Base-by-base conservation (phyloP, 2,113 vertebrate species). In the Brachypodius melanocephalos region DNA sequence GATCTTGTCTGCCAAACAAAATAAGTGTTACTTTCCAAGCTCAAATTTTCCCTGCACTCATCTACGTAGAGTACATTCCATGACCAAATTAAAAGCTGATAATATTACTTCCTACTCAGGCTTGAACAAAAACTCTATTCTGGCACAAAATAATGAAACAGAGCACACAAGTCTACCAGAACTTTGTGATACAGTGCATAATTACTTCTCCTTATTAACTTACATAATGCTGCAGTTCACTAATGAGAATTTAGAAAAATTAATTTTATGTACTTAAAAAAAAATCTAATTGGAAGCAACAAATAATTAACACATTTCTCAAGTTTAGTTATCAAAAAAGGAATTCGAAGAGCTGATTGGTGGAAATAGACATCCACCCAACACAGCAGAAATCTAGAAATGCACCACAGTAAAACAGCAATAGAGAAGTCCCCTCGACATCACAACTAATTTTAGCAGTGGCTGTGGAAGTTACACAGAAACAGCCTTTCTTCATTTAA, bases 1-100 rank as follows among this genome's bases (percentile, higher is more conserved):
- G 97, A 98, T 98, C 97, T 98, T 98, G 97, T 98, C 98, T 98
- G 98, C 97, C 97, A 98, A 98, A 98, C 96, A 98, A 98, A 98
- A 98, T 88, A 98, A 97, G 96, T 36, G 96, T 98, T 98, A 98
- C 93, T 94, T 97, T 96, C 88, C 93, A 91, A 96, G 97, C 95
- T 96, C 96, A 96, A 97, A 97, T 87, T 93, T 97, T 97, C 96
- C 88, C 93, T 93, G 97, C 95, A 95, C 55, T 3, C 71, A 94
- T 94, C 97, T 93, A 94, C 88, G 89, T 42, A 96, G 94, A 74
- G 77, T 84, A 98, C 98, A 98, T 98, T 98, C 98, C 98, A 98
- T 98, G 98, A 98, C 98, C 98, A 98, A 98, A 98, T 98, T 98
- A 97, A 98, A 98, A 97, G 97, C 96, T 91, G 96, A 85, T 96